Evolutionary conservation across 2,113 vertebrate species (phyloP), one percentile per base, ranked within the genome.

Genomic region (Neotoma lepida): DNA sequence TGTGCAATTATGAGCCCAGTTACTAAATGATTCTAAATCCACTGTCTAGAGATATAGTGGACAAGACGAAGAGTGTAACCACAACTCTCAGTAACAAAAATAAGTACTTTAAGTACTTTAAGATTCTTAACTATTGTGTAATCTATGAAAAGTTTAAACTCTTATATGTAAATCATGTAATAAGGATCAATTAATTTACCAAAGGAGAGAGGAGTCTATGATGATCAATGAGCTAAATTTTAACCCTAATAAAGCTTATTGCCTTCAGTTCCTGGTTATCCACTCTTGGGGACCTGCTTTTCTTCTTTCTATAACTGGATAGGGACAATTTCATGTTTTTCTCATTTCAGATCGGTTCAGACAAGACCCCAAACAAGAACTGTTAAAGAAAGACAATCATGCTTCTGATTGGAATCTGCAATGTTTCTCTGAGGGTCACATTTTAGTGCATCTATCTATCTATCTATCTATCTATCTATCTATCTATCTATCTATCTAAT

Each of bases 401-500:
- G 13, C 39, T 33, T 76, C 6, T 63, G 35, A 20, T 54, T 87
- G 35, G 46, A 70, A 54, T 54, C 46, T 54, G n/a, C 22, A 39
- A 39, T 71, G 22, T 17, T 44, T 13, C 35, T 39, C 33, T 35
- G 20, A 28, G 64, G 44, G 6, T 86, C 13, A n/a, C 33, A 64
- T 87, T 54, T 87, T 54, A 49, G 6, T 77, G 14, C 49, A 51
- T 77, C 26, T 63, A 2, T 44, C 10, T 41, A 3, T 44, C 22
- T 74, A 6, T 74, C 41, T 73, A 6, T 74, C 71, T 26, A 2
- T 73, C 39, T 22, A 73, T 49, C 4, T 1, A 15, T 49, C 26
- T 5, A 18, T 46, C 1, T 28, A 3, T 46, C 6, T 26, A 33
- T 51, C 15, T 18, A 1, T 12, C 1, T 20, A n/a, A n/a, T 33